phyloP scores from a whole-genome alignment of 2,113 vertebrate species.

The Sardina pilchardus region DNA sequence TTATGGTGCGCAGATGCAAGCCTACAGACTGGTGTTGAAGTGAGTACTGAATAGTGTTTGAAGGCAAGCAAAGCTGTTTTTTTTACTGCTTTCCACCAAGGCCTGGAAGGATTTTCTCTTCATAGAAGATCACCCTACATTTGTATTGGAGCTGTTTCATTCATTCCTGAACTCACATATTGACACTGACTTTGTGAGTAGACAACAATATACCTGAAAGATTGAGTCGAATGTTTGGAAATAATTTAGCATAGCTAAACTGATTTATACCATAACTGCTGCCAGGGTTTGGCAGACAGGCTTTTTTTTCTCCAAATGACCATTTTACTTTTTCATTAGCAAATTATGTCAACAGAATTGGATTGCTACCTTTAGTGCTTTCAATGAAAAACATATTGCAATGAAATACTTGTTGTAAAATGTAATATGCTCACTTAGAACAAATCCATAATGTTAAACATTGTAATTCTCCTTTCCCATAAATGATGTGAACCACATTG shows the following conservation, averaged over 20 bases:
- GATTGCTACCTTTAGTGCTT: background rate
- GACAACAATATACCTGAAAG: background rate
- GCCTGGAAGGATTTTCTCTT: background rate
- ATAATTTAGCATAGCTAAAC: no score
- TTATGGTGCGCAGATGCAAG: no score
- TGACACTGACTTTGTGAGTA: background rate
- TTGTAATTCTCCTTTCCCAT: background rate
- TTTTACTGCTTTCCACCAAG: no score
- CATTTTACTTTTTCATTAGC: background rate
- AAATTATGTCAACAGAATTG: background rate
- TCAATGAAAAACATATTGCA: slow-evolving; percentile 5
- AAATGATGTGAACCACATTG: background rate
- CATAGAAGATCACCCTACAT: background rate
- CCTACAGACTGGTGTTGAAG: background rate
- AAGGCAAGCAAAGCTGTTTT: background rate
- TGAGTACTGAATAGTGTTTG: background rate
- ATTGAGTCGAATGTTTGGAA: background rate
- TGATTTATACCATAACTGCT: background rate
- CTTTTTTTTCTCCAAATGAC: background rate
- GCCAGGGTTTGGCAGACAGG: background rate
- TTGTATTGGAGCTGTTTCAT: background rate
- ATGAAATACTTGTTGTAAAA: background rate
- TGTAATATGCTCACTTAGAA: slow-evolving; percentile 8
- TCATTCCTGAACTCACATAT: background rate
- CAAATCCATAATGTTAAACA: background rate